These are phyloP conservation scores for Saguinus imperator DNA, from an alignment of 2,113 vertebrate genomes.

Conservation along the genomic window DNA sequence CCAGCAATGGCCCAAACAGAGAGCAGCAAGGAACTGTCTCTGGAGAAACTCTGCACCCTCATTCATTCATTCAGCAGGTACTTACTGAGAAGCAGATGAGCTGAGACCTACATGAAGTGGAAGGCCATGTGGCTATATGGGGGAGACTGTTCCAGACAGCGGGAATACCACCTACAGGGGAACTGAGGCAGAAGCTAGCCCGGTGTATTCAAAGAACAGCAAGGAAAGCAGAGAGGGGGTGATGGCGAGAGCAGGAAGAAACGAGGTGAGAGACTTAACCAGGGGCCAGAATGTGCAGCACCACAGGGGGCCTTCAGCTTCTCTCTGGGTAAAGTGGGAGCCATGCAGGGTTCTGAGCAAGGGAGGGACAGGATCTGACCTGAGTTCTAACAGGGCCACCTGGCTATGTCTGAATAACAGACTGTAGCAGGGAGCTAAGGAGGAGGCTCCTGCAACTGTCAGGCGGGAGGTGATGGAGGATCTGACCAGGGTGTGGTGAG, in stretches of 20 bases:
- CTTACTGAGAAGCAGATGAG: background rate
- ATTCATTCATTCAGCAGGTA: background rate
- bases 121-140: background rate
- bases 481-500: accelerated
- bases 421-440: background rate
- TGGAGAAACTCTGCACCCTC: background rate
- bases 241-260: accelerated
- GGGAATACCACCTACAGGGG: background rate
- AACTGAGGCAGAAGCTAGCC: background rate
- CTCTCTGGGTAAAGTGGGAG: background rate
- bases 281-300: background rate
- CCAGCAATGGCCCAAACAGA: background rate
- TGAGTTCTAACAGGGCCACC: background rate
- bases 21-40: background rate
- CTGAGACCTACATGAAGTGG: background rate
- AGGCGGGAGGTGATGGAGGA: accelerated
- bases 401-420: background rate
- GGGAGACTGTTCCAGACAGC: background rate
- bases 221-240: background rate
- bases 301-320: background rate
- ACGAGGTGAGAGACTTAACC: background rate
- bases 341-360: background rate
- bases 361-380: too few species aligned
- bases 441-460: too few species aligned
- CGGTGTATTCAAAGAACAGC: background rate